Conservation (phyloP, 2,888 invertebrate genomes). For the Merodon equestris region DNA sequence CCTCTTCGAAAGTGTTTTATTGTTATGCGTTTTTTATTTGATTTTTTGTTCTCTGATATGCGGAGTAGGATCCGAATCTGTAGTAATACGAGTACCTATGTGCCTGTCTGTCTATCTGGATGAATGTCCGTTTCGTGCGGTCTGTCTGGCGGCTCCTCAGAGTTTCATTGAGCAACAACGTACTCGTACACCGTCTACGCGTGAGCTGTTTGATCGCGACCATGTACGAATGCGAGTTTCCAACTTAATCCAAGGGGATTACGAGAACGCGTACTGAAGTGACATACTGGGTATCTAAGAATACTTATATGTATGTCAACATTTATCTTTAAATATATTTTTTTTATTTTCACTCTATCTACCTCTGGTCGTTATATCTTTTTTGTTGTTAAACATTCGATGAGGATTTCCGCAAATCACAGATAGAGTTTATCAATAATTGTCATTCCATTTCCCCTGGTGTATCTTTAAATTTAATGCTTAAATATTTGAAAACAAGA, state of each 20-base stretch:
- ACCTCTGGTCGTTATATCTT: too few species aligned
- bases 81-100: too few species aligned
- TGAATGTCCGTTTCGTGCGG: slow-evolving; percentile 23
- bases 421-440: slow-evolving; percentile 56
- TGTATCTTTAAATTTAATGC: slow-evolving; percentile 55
- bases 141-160: slow-evolving; percentile 2
- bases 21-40: too few species aligned
- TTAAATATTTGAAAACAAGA: slow-evolving; percentile 60
- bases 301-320: too few species aligned
- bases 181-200: slow-evolving; percentile 2
- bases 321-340: too few species aligned
- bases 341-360: too few species aligned
- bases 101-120: neutral
- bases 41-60: too few species aligned
- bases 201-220: slow-evolving; percentile 50
- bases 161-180: slow-evolving; percentile 4
- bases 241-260: slow-evolving; percentile 65
- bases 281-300: slow-evolving; percentile 33
- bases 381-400: slow-evolving; percentile 25
- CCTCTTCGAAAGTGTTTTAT: slow-evolving; percentile 9
- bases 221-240: slow-evolving; percentile 60
- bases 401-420: slow-evolving; percentile 51
- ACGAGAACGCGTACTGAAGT: slow-evolving; percentile 56
- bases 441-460: slow-evolving; percentile 21
- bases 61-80: too few species aligned